Evolutionary conservation across 2,113 vertebrate genomes (phyloP).

Genomic region (Clarias macrocephalus): DNA sequence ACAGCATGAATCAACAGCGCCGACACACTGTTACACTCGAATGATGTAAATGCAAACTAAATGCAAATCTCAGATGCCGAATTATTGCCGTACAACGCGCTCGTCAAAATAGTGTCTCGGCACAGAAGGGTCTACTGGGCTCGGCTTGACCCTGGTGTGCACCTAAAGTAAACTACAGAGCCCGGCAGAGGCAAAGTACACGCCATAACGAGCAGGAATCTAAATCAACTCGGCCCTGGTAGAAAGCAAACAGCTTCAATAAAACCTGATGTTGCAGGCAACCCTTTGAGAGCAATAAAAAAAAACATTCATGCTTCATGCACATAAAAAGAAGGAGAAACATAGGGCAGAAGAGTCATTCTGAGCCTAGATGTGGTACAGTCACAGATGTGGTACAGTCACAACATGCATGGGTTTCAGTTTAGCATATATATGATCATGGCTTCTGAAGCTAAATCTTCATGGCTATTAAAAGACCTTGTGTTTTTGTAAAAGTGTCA

Average conservation of each 20-base stretch:
- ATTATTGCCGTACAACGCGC: not conserved
- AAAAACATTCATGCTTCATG: not conserved
- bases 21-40: not conserved
- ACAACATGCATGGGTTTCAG: not conserved
- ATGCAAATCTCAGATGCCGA: constrained; percentile 1
- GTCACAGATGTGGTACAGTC: not conserved
- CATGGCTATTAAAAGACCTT: not conserved
- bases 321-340: constrained; percentile 6
- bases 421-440: not conserved
- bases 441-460: not conserved
- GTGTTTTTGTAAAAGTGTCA: not conserved
- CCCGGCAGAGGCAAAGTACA: constrained; percentile 21
- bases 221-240: constrained; percentile 8
- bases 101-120: not conserved
- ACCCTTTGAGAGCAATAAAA: constrained; percentile 28
- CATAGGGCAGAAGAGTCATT: not conserved
- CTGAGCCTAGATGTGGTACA: not conserved
- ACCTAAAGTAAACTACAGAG: constrained; percentile 15
- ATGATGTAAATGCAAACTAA: constrained; percentile 34
- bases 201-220: constrained; percentile 26
- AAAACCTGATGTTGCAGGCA: constrained; percentile 33
- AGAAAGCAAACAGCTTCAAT: constrained; percentile 19
- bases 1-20: not conserved
- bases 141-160: not conserved
- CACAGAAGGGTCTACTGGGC: not conserved